Evolutionary conservation across 2,888 invertebrate species (phyloP).

Genomic region (Mellilla xanthometata): DNA sequence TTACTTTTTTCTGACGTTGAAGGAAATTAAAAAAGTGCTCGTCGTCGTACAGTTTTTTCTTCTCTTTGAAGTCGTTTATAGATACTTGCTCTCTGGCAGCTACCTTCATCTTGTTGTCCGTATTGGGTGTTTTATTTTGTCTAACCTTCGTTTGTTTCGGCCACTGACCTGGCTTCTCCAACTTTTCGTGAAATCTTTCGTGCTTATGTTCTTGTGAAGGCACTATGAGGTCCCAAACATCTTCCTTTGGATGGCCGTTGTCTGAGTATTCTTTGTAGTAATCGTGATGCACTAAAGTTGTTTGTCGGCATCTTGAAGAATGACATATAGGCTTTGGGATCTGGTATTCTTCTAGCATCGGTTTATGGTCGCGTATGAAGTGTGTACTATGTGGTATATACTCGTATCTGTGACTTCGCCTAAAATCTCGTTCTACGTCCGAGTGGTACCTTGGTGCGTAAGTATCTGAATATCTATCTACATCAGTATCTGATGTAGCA

Average conservation of each 20-base stretch:
- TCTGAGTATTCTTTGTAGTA: conserved; percentile 17
- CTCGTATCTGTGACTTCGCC: neutral
- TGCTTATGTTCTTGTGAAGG: conserved; percentile 20
- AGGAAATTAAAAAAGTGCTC: conserved; percentile 61
- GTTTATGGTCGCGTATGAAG: neutral
- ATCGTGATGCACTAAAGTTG: conserved; percentile 4
- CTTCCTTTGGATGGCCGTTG: too few relatives aligned
- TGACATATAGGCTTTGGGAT: neutral
- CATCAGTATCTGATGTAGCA: neutral
- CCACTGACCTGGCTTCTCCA: conserved; percentile 39
- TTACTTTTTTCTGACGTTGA: conserved; percentile 68
- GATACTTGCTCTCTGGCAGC: conserved; percentile 53
- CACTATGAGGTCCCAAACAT: conserved; percentile 9
- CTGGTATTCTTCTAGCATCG: too few relatives aligned
- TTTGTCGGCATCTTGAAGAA: conserved; percentile 3
- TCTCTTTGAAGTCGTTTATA: conserved; percentile 41
- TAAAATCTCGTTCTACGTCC: conserved; percentile 2
- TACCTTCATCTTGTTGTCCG: conserved; percentile 39
- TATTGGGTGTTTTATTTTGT: conserved; percentile 26
- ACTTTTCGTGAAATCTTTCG: conserved; percentile 53
- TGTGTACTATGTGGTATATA: neutral
- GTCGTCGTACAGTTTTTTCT: conserved; percentile 45
- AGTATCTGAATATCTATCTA: neutral
- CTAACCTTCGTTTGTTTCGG: conserved; percentile 22
- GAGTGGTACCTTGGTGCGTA: neutral